Evolutionary conservation across 2,797 vertebrate genomes (phyloP), one percentile per base, ranked within the genome.

Genomic region (Tangara arthus): DNA sequence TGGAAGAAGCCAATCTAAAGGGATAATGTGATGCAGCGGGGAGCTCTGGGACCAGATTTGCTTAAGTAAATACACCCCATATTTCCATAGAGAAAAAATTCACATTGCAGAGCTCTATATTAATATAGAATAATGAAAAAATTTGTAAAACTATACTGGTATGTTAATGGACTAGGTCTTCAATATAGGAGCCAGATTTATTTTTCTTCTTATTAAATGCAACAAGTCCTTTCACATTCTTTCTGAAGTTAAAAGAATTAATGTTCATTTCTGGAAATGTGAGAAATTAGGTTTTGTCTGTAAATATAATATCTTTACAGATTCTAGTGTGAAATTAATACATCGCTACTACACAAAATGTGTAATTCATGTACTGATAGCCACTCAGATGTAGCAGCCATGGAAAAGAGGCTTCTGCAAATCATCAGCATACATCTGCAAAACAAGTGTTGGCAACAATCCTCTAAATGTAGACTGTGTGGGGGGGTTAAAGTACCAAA

Each of bases 301-400:
- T 92, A 92, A 87, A 91, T 78, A 85, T 11, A 93, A 72, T 95
- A 85, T 30, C 82, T 82, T 92, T 82, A 89, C 39, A 75, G 79
- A 90, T 80, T 92, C 81, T 71, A 82, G 86, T 93, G 86, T 96
- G 94, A 96, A 93, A 95, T 96, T 95, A 95, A 92, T 95, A 88
- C 23, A 95, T 59, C 37, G 53, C 39, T 35, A 59, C 53, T 78
- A 94, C 72, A 71, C 26, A 49, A 93, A 94, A 93, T 81, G 69
- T 39, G 68, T 92, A 92, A 95, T 92, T 95, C 92, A 95, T 89
- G 37, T 90, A 65, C 71, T 55, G 64, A 87, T 55, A 89, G 13
- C 24, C 49, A 92, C 78, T 78, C 75, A 95, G 79, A 89, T 23
- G 46, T 23, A 81, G 65, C 71, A 92, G n/a, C 53, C 49, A 80